Evolutionary conservation across 2,888 invertebrate genomes (phyloP), one percentile per base, ranked within the genome.

Genomic region (Mythimna loreyi): DNA sequence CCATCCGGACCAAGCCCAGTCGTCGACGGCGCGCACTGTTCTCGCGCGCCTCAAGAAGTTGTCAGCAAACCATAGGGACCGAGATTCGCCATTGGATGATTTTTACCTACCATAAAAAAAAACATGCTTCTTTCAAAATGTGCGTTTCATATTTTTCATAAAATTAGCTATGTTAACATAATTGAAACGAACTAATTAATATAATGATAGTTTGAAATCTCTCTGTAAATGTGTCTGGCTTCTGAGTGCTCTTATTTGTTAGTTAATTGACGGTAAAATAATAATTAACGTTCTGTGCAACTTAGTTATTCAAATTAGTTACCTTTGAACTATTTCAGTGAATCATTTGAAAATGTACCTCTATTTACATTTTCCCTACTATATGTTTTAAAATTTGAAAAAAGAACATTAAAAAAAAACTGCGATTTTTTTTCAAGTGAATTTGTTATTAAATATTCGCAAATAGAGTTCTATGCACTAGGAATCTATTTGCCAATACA

Each of bases 231-330:
- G 58, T 21, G 45, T 66, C 58, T 62, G 33, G 58, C 25, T 56
- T 72, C 58, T 66, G 45, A 68, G n/a, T 68, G 50, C 49, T 65
- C 56, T 28, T 55, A 21, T 13, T 75, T 58, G 47, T 52, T 58
- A 40, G 16, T 62, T 62, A 65, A 71, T 79, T 71, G 47, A 67
- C 28, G 53, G 60, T 43, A 47, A 65, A 62, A 62, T 75, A 40
- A 49, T 78, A 74, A 75, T 67, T 67, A 71, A 62, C 45, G 25
- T 40, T 19, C 30, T 45, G 36, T 52, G 6, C 25, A 40, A 36
- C 36, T 59, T 55, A 23, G 40, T 78, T 62, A 53, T 72, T 65
- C 2, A 50, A 55, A 55, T 55, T 52, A 30, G 40, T 40, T 47
- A 47, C n/a, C 53, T 73, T 50, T 65, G 45, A 65, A 56, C 43